Evolutionary conservation across 2,888 invertebrate genomes (phyloP).

Genomic region (Eustalomyia histrio): DNA sequence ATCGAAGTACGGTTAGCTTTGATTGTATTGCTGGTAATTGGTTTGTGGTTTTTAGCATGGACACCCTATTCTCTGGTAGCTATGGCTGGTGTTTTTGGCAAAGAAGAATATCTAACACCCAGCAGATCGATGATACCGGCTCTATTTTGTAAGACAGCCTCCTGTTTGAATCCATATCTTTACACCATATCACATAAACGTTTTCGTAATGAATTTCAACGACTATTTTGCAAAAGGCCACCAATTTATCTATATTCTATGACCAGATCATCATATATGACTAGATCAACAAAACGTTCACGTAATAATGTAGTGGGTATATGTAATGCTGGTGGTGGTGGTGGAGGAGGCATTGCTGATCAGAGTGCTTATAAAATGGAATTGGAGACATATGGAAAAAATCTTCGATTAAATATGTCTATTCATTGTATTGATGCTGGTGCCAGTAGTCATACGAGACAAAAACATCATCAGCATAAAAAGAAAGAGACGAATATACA

Average conservation of each 20-base stretch:
- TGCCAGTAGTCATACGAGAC: not conserved
- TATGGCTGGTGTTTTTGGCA: constrained; percentile 85
- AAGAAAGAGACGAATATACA: not conserved
- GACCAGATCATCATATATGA: constrained; percentile 73
- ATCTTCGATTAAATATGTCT: not conserved
- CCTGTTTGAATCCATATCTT: constrained; percentile 89
- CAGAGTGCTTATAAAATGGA: not conserved
- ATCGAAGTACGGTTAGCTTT: constrained; percentile 87
- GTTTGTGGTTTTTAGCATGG: constrained; percentile 89
- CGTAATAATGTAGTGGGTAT: constrained; percentile 28
- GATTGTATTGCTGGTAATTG: constrained; percentile 85
- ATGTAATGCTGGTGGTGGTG: constrained; percentile 59
- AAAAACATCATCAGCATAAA: not conserved
- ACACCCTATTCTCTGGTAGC: constrained; percentile 90
- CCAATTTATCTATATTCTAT: constrained; percentile 74
- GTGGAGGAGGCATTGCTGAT: not conserved
- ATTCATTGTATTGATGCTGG: no score
- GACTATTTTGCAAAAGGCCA: constrained; percentile 72
- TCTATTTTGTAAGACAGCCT: constrained; percentile 89
- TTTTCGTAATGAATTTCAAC: constrained; percentile 83
- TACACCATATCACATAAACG: constrained; percentile 90
- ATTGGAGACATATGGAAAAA: constrained; percentile 1
- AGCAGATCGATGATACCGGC: constrained; percentile 88
- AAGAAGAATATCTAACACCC: constrained; percentile 84
- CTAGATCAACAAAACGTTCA: constrained; percentile 70